Conservation (phyloP, 2,113 vertebrate species). For the Marmota monax region DNA sequence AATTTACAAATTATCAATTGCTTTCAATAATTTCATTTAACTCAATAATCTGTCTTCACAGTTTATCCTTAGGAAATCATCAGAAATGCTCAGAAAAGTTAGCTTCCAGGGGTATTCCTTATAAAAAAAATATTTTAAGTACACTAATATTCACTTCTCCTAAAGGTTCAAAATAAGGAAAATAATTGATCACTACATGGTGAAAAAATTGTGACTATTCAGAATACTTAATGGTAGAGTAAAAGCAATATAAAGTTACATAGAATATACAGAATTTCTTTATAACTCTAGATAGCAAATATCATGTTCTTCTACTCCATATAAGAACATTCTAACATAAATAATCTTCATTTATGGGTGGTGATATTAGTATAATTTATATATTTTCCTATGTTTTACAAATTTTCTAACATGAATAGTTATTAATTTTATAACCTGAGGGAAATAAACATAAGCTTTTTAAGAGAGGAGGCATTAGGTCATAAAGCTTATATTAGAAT, state of each 20-base stretch:
- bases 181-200: background rate
- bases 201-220: background rate
- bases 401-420: conserved; percentile 16
- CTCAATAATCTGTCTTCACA: background rate
- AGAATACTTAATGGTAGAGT: background rate
- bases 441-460: background rate
- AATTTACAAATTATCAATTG: background rate
- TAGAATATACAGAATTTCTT: conserved; percentile 16
- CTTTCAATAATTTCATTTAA: background rate
- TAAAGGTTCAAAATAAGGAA: background rate
- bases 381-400: background rate
- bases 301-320: background rate
- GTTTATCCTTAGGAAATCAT: conserved; percentile 37
- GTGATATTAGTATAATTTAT: background rate
- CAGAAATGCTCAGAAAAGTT: background rate
- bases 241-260: background rate
- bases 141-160: background rate
- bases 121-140: conserved; percentile 18
- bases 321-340: background rate
- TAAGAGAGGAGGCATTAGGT: conserved; percentile 23
- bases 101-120: background rate
- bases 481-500: background rate
- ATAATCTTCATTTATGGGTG: background rate
- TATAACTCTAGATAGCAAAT: background rate
- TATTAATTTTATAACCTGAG: conserved; percentile 19